Conservation (phyloP, 2,888 invertebrate species). For the Zygogramma bicolorata region DNA sequence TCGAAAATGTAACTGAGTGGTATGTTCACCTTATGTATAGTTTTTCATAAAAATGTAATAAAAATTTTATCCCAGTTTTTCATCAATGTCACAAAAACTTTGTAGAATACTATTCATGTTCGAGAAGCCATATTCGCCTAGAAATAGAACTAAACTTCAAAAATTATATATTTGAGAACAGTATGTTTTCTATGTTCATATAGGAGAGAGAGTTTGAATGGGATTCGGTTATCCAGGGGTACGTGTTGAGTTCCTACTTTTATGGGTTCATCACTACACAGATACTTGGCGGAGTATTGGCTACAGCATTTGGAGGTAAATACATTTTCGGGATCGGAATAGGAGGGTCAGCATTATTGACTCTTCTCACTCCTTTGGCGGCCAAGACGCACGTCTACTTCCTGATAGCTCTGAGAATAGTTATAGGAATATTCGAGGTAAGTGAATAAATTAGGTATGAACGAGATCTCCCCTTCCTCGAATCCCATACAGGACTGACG, state of each 20-base stretch:
- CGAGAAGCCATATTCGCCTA: too few relatives aligned
- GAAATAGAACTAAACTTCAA: too few relatives aligned
- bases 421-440: slow-evolving; percentile 61
- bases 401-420: slow-evolving; percentile 76
- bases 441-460: too few relatives aligned
- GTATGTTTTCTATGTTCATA: background rate
- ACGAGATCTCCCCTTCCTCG: too few relatives aligned
- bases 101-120: too few relatives aligned
- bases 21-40: too few relatives aligned
- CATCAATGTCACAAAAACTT: too few relatives aligned
- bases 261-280: slow-evolving; percentile 90
- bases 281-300: slow-evolving; percentile 86
- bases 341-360: slow-evolving; percentile 81
- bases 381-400: slow-evolving; percentile 79
- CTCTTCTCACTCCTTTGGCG: slow-evolving; percentile 83
- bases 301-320: slow-evolving; percentile 88
- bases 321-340: slow-evolving; percentile 84
- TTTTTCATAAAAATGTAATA: too few relatives aligned
- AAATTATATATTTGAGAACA: too few relatives aligned
- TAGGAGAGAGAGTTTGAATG: slow-evolving; percentile 84
- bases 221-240: slow-evolving; percentile 81
- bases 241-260: slow-evolving; percentile 88
- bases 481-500: too few relatives aligned
- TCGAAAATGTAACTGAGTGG: too few relatives aligned
- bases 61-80: too few relatives aligned